These are phyloP conservation scores for Sternotherus odoratus DNA, from an alignment of 2,797 vertebrate species.

Conservation along the genomic window DNA sequence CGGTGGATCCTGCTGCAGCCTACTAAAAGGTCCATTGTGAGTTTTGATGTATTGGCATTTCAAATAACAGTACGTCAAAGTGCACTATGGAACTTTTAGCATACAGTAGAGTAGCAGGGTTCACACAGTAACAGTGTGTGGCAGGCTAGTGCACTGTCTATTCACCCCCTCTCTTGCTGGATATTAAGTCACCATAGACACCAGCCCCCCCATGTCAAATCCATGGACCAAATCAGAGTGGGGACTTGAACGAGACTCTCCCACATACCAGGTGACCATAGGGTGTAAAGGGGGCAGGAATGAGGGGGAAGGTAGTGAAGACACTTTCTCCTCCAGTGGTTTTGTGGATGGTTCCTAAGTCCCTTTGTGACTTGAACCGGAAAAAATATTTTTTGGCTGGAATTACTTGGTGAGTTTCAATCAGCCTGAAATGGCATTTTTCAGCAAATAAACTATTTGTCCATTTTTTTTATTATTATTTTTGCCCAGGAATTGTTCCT, in stretches of 20 bases:
- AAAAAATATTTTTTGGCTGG: background rate
- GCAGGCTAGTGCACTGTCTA: background rate
- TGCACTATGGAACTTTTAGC: background rate
- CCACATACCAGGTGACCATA: background rate
- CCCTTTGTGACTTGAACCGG: background rate
- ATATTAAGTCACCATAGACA: background rate
- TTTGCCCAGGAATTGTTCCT: background rate
- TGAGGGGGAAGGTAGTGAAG: background rate
- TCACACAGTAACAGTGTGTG: background rate
- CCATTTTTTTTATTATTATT: background rate
- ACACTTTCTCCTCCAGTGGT: background rate
- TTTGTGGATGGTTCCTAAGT: background rate
- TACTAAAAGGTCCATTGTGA: background rate
- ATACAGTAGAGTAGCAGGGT: background rate
- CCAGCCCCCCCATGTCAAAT: background rate
- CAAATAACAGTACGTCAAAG: background rate
- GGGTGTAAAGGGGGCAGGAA: background rate
- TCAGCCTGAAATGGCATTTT: background rate
- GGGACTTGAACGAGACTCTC: background rate
- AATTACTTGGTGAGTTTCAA: background rate
- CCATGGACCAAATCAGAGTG: background rate
- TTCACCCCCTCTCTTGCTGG: background rate
- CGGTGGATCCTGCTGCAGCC: background rate
- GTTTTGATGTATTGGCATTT: no score
- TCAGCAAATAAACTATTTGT: background rate